Base-by-base conservation (phyloP, 2,888 invertebrate species). In the Phasia obesa region DNA sequence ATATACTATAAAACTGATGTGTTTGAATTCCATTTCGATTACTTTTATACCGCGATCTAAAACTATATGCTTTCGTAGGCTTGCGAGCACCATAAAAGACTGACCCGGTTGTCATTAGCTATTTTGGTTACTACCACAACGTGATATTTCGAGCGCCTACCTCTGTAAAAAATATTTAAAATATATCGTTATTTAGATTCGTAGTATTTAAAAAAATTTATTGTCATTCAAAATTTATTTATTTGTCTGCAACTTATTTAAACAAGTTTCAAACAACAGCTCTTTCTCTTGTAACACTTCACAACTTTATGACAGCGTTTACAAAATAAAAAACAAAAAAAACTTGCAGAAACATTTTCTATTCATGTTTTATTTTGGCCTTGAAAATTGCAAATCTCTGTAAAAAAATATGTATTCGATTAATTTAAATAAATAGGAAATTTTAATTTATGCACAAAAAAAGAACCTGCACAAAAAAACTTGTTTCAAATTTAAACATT, bases 361-460 rank as follows among this genome's bases (percentile, higher is more conserved):
- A 57, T 67, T 67, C 49, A 67, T 67, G 75, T 76, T 67, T 59
- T 35, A 9, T 21, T 51, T 77, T 53, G 23, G 60, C 76, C 76
- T 77, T 77, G 76, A 77, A 77, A 69, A 62, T 15, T 51, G 59
- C 21, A 67, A 76, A 76, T 49, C 31, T 64, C 7, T 64, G 60
- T 35, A 35, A 44, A 49, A 55, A 67, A 59, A 60, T 27, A 51
- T 67, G 59, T 65, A 65, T 65, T 65, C 55, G 31, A 75, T 65
- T 65, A 44, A 75, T 75, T 75, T 75, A 57, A 75, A 75, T 75
- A 75, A 75, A 75, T 75, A 75, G 74, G 65, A 75, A 75, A 67
- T 75, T 75, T 59, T 59, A 75, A 75, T 59, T 67, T 75, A 59
- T 57, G n/a, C 4, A 27, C 4, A 27, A 27, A 27, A 64, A 64